Base-by-base conservation (phyloP, 64 coral and sea anemone species). In the Orbicella faveolata region DNA sequence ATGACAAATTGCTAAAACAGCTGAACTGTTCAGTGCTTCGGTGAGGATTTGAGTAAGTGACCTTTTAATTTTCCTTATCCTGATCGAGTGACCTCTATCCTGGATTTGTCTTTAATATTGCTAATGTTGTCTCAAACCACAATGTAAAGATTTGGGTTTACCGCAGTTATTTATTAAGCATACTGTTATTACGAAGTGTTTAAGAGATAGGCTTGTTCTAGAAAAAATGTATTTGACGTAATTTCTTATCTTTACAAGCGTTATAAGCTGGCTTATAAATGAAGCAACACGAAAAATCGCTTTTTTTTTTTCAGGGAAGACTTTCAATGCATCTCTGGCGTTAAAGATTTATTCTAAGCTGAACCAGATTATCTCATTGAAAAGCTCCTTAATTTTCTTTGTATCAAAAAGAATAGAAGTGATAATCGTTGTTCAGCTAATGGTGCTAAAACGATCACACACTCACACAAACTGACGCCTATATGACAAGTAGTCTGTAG, bases 71-170 rank as follows among this genome's bases (percentile, higher is more conserved):
- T 21, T 4, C 20, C 20, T 26, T 26, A 70, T 70, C 25, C 21
- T 70, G 67, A 70, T 4, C 10, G 10, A 70, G 67, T 70, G 10
- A 25, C 39, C 44, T 26, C n/a, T 70, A 70, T 21, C 0, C 21
- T 21, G 67, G 67, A 23, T n/a, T 70, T 70, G 55, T 10, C 55
- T 70, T 26, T 19, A 19, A 68, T 23, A 70, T 69, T 48, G 62
- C 68, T 84, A 68, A 82, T 84, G 35, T 41, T 68, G 81, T 48
- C 19, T 84, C 19, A 84, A 67, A 69, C 63, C 81, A 36, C 81
- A 84, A 84, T 9, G 21, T 25, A 70, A 36, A 67, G 63, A 84
- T 44, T 20, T 36, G 36, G 35, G 55, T 34, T 80, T 30, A 68
- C 81, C 36, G 33, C 62, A 25, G 21, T 69, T 63, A 20, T 21